phyloP scores from a whole-genome alignment of 2,888 invertebrate genomes.

The Trachelus troglodyta region DNA sequence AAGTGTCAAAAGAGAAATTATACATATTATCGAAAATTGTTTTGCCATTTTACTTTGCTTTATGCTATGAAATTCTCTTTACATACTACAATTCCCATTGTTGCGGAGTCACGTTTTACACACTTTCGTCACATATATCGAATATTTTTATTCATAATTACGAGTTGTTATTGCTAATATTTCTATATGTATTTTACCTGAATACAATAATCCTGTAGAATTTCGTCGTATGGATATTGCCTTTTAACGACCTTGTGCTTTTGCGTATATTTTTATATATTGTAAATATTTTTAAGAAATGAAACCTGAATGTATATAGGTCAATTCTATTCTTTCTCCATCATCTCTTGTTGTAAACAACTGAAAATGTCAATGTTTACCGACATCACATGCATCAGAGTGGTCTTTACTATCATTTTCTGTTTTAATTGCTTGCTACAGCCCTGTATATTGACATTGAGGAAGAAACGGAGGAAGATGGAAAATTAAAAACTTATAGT shows the following conservation, averaged over 20 bases:
- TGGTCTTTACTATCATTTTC: background rate
- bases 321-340: background rate
- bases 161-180: background rate
- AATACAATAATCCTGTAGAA: background rate
- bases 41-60: background rate
- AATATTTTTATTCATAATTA: background rate
- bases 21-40: background rate
- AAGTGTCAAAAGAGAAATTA: constrained; percentile 11
- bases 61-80: background rate
- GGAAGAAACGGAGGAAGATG: constrained; percentile 60
- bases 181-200: background rate
- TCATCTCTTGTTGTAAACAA: background rate
- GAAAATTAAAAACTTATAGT: constrained; percentile 66
- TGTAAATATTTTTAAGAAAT: background rate
- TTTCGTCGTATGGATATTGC: background rate
- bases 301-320: background rate
- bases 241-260: background rate
- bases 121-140: background rate
- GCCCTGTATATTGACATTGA: constrained; percentile 69
- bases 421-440: constrained; percentile 36
- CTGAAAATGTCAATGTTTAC: background rate
- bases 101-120: background rate
- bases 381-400: background rate
- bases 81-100: background rate
- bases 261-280: background rate